These are phyloP conservation scores for Sebastes iracundus DNA, from an alignment of 2,797 vertebrate genomes.

Conservation along the genomic window DNA sequence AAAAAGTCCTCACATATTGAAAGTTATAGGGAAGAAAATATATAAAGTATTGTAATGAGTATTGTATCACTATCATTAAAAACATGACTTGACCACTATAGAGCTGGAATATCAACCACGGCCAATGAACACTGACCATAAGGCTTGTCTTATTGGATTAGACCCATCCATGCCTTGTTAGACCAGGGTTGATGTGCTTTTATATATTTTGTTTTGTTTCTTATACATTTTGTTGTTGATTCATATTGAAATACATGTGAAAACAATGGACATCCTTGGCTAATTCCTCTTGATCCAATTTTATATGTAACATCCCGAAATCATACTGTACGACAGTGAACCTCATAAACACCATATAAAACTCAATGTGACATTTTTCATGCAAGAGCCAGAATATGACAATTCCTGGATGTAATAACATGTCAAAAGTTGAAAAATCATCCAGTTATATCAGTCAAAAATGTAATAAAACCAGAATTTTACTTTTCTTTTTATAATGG, in stretches of 20 bases:
- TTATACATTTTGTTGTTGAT: background rate
- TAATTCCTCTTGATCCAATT: background rate
- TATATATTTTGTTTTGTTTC: too few relatives aligned
- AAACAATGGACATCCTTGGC: background rate
- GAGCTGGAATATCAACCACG: background rate
- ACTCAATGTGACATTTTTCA: background rate
- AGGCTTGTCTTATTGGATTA: background rate
- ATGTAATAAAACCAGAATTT: background rate
- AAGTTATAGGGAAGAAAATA: background rate
- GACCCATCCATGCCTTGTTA: background rate
- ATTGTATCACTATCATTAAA: background rate
- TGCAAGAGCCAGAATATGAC: background rate
- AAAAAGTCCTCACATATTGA: background rate
- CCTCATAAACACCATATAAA: background rate
- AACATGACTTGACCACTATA: background rate
- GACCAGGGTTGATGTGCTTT: too few relatives aligned
- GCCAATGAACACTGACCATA: background rate
- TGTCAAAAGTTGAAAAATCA: background rate
- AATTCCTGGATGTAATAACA: background rate
- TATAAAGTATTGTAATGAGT: background rate
- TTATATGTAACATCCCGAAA: background rate
- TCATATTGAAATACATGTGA: background rate
- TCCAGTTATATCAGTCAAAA: background rate
- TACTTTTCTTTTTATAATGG: background rate
- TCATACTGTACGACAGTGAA: background rate